Percentiles rank a stretch among this genome's conserved stretches.
Conservation (phyloP, 2,888 invertebrate species). For the Leptopilina drosophilae region DNA sequence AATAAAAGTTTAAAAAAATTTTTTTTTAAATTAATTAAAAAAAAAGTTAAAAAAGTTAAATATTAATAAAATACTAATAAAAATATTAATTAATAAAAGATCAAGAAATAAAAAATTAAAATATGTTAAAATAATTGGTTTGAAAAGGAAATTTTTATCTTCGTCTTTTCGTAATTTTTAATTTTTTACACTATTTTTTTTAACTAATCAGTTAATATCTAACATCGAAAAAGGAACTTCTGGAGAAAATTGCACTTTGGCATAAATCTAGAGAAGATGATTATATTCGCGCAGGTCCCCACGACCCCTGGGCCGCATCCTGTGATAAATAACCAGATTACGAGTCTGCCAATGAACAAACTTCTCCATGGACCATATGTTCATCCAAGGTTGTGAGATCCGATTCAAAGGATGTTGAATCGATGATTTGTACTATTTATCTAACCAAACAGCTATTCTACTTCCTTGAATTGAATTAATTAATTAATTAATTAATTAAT, state of each 20-base stretch:
- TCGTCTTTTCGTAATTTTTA: not conserved
- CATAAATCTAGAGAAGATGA: constrained; percentile 36
- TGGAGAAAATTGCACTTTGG: constrained; percentile 37
- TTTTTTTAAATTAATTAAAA: too few relatives aligned
- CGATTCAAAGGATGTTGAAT: constrained; percentile 36
- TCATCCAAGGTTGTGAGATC: constrained; percentile 69
- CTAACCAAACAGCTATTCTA: not conserved
- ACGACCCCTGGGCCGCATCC: constrained; percentile 61
- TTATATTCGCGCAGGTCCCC: constrained; percentile 24
- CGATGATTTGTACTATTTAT: constrained; percentile 18
- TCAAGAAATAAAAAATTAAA: too few relatives aligned
- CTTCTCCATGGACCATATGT: constrained; percentile 73
- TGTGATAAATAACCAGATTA: constrained; percentile 75
- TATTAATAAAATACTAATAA: too few relatives aligned
- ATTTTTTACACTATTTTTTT: not conserved
- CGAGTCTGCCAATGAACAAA: constrained; percentile 69
- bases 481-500: too few relatives aligned
- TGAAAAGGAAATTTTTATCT: too few relatives aligned
- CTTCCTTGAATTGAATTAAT: too few relatives aligned
- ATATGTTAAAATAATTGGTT: too few relatives aligned
- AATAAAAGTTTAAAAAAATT: too few relatives aligned
- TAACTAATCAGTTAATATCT: not conserved
- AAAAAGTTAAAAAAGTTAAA: too few relatives aligned
- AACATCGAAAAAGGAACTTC: not conserved
- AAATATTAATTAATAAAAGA: too few relatives aligned